Base-by-base conservation (phyloP, 2,888 invertebrate species). In the Coremacera marginata region DNA sequence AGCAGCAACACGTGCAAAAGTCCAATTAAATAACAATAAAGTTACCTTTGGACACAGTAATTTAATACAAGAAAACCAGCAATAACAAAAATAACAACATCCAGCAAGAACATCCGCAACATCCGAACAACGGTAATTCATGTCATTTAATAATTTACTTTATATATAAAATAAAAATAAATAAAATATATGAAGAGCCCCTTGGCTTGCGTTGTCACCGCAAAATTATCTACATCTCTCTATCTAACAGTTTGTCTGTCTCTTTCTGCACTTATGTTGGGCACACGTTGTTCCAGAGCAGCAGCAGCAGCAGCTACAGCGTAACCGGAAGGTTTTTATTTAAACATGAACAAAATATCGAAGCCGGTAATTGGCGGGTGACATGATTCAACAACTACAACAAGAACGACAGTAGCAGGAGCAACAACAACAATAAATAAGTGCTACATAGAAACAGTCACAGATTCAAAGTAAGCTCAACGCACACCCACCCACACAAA, bases 291-390 rank as follows among this genome's bases (percentile, higher is more conserved):
- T 27, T 52, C 55, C 55, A 16, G 31, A 51, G 34, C 55, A 70
- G 55, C 70, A 34, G 70, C 55, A 55, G 31, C 55, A 51, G 34
- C 55, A 70, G 55, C 70, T 19, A 55, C 55, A 55, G 31, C 55
- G 55, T 55, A 70, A 55, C 70, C 72, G 72, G 72, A 72, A 72
- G 51, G 57, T 60, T 67, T 72, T 72, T 72, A 72, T 62, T 72
- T 62, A 72, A 72, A 49, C 72, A 72, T 72, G 72, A 72, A 60
- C 70, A 70, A 52, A 22, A 27, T 31, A 70, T 25, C 52, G 70
- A 55, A 49, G 55, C 31, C 55, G 44, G 67, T 70, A 70, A 70
- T 70, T 70, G 70, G 70, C 70, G 70, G 52, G 55, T 55, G 70
- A 70, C 70, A 70, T 27, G 57, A 25, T 60, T 60, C 57, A 27